These are phyloP conservation scores for Oxycera nigricornis DNA, from an alignment of 2,888 invertebrate species.

Conservation along the genomic window DNA sequence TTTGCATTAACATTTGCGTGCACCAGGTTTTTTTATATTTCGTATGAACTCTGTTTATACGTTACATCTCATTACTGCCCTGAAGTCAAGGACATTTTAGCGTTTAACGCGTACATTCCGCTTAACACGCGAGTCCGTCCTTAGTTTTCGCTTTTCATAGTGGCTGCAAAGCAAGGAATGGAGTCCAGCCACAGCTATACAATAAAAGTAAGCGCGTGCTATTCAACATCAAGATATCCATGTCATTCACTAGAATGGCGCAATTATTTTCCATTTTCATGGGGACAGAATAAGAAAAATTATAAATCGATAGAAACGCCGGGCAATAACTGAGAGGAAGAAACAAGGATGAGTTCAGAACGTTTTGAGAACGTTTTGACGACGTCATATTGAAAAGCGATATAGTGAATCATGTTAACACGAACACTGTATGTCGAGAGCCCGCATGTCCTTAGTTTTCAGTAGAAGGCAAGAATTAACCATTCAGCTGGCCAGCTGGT, in stretches of 20 bases:
- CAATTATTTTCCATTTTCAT: not conserved
- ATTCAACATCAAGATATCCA: slow-evolving; percentile 5
- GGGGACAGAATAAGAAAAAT: not conserved
- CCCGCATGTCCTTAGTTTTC: too few species aligned
- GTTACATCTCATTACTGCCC: too few species aligned
- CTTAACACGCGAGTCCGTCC: slow-evolving; percentile 27
- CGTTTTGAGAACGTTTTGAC: too few species aligned
- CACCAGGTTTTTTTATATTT: too few species aligned
- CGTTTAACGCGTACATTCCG: slow-evolving; percentile 42
- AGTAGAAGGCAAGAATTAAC: too few species aligned
- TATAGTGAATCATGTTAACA: too few species aligned
- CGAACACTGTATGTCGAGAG: too few species aligned
- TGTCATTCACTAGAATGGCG: slow-evolving; percentile 2
- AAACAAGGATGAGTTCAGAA: not conserved
- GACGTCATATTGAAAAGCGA: too few species aligned
- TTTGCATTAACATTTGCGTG: too few species aligned
- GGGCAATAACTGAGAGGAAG: not conserved
- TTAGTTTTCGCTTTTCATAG: slow-evolving; percentile 3
- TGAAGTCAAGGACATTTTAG: slow-evolving; percentile 28
- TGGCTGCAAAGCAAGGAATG: too few species aligned
- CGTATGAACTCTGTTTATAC: too few species aligned
- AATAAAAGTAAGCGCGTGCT: not conserved
- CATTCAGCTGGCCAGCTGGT: too few species aligned
- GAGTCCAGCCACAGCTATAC: not conserved
- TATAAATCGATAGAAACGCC: not conserved